phyloP scores from a whole-genome alignment of 2,888 invertebrate genomes.

The Drymonia ruficornis region DNA sequence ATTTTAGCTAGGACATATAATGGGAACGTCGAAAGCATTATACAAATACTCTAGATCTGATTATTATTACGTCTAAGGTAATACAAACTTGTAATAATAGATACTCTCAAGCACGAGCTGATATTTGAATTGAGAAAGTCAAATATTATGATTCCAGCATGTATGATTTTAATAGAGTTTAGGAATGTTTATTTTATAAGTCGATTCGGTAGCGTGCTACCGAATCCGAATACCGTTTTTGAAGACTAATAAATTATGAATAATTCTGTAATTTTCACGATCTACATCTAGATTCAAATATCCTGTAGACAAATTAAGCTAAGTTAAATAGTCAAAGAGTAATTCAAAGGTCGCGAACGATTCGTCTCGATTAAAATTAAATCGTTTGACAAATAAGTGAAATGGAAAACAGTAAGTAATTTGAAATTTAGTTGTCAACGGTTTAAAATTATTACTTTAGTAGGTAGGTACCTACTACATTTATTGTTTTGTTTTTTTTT shows the following conservation, averaged over 20 bases:
- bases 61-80: not conserved
- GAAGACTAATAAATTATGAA: too few relatives aligned
- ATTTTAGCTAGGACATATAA: too few relatives aligned
- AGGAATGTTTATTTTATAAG: too few relatives aligned
- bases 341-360: slow-evolving; percentile 16
- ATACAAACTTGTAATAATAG: not conserved
- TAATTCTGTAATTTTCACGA: too few relatives aligned
- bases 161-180: too few relatives aligned
- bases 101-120: not conserved
- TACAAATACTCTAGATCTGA: too few relatives aligned
- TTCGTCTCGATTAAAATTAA: slow-evolving; percentile 35
- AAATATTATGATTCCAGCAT: not conserved
- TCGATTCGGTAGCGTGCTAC: too few relatives aligned
- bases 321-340: slow-evolving; percentile 18
- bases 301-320: slow-evolving; percentile 9
- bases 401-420: slow-evolving; percentile 27
- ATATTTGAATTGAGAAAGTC: not conserved
- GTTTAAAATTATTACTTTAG: too few relatives aligned
- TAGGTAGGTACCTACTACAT: too few relatives aligned
- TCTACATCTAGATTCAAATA: slow-evolving; percentile 2
- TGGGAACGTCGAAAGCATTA: too few relatives aligned
- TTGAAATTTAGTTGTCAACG: slow-evolving; percentile 9
- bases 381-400: slow-evolving; percentile 31
- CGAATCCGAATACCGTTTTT: too few relatives aligned
- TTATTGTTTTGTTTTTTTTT: too few relatives aligned